Evolutionary conservation across 1,140 invertebrate species (phyloP).

Genomic region (Bombus impatiens): DNA sequence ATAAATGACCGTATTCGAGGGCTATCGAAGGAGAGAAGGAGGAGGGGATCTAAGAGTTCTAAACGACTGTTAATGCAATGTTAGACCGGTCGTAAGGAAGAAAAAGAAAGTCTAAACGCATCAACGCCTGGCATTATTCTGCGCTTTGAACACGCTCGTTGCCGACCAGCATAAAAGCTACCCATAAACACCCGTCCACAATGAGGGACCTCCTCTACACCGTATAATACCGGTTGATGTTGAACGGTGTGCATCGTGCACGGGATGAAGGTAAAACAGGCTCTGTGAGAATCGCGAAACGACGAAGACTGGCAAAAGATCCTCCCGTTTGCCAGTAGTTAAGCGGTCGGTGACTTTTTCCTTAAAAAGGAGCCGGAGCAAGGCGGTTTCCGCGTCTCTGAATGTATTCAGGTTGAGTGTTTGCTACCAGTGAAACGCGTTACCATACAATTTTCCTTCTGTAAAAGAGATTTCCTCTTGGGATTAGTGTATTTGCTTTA

Average conservation of each 20-base stretch:
- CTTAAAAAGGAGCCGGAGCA: slow-evolving; percentile 36
- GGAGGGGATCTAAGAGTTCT: not conserved
- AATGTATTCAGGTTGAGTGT: not conserved
- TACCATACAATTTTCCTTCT: not conserved
- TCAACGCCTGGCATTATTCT: slow-evolving; percentile 28
- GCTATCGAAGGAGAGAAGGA: too few relatives aligned
- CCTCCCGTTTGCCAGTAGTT: slow-evolving; percentile 39
- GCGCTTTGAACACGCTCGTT: slow-evolving; percentile 22
- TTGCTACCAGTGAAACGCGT: not conserved
- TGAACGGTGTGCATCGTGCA: slow-evolving; percentile 2
- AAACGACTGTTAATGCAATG: slow-evolving; percentile 30
- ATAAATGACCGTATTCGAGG: not conserved
- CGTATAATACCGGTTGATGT: slow-evolving; percentile 20
- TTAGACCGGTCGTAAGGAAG: not conserved
- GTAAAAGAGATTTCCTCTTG: not conserved
- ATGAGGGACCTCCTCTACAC: slow-evolving; percentile 17
- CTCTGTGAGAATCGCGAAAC: slow-evolving; percentile 19
- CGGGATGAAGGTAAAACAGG: slow-evolving; percentile 5
- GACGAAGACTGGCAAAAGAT: slow-evolving; percentile 12
- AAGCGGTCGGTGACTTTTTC: slow-evolving; percentile 48
- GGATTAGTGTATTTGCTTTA: not conserved
- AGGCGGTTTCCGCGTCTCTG: slow-evolving; percentile 19
- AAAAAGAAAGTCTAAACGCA: slow-evolving; percentile 11
- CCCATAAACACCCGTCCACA: slow-evolving; percentile 41
- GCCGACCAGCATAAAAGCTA: slow-evolving; percentile 33